Evolutionary conservation across 2,888 invertebrate genomes (phyloP), one percentile per base, ranked within the genome.

Genomic region (Oasisia sp.): DNA sequence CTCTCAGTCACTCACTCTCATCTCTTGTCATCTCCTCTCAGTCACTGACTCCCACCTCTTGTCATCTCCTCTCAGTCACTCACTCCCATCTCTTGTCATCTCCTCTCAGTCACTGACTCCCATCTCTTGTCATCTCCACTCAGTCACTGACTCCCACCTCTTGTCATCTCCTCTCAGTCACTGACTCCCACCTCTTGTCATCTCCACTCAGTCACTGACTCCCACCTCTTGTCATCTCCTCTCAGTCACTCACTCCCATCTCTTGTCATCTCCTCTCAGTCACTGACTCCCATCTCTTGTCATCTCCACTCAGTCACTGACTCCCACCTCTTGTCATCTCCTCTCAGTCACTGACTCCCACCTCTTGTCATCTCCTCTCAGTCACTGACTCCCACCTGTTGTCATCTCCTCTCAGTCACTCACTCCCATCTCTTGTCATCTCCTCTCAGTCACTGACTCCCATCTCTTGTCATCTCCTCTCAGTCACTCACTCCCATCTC

Each of bases 1-100:
- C n/a, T n/a, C n/a, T n/a, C n/a, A 91, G 92, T 89, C 89, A 89
- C 89, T 32, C 32, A 38, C 58, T 32, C 7, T 1, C 19, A 9
- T 0, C 91, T 50, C 50, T 50, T 14, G 50, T 50, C 50, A 50
- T 14, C 56, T 56, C 56, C n/a, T n/a, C n/a, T n/a, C n/a, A 91
- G 92, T 89, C 89, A 89, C 89, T 32, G 8, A 38, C 58, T 32
- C 7, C 11, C 19, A 9, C 0, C 91, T 50, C 50, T 50, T 14
- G 50, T 50, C 50, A 50, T 14, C 56, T 56, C 56, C n/a, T n/a
- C n/a, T n/a, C n/a, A 91, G 92, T 89, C 89, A 89, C 89, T 32
- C 32, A 38, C 58, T 32, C 7, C 11, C 19, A 9, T 0, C 91
- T 50, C 50, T 50, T 14, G 50, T 50, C 50, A 50, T 14, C 56